A percentile compares a stretch with the other conserved stretches of the same genome.
phyloP scores from a whole-genome alignment of 2,888 invertebrate species.

The Dryomyza anilis region DNA sequence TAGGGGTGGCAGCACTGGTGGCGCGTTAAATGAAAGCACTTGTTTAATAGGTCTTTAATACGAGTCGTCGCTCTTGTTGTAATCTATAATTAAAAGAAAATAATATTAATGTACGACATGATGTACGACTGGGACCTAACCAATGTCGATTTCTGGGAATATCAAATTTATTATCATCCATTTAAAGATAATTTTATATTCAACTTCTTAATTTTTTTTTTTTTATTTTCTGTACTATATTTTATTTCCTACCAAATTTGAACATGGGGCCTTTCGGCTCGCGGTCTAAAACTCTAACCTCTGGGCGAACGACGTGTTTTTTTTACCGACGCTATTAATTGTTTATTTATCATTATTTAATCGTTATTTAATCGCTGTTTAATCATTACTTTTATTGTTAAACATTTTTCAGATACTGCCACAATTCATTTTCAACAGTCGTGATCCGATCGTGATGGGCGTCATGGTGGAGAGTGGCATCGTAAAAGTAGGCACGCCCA shows the following conservation, averaged over 20 bases:
- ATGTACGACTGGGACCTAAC: too few relatives aligned
- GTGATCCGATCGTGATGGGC: conserved; percentile 97
- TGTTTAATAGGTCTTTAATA: neutral
- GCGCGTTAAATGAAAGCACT: neutral
- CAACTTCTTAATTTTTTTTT: too few relatives aligned
- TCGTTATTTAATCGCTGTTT: neutral
- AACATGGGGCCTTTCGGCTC: too few relatives aligned
- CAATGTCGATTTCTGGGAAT: too few relatives aligned
- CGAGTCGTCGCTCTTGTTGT: neutral
- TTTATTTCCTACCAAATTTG: too few relatives aligned
- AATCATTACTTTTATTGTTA: conserved; percentile 1
- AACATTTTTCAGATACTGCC: conserved; percentile 67
- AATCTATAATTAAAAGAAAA: neutral
- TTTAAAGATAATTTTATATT: too few relatives aligned
- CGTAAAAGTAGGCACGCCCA: conserved; percentile 93
- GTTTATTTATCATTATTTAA: neutral
- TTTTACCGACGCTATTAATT: too few relatives aligned
- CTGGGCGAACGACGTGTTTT: too few relatives aligned
- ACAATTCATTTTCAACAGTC: conserved; percentile 95
- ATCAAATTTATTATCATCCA: too few relatives aligned
- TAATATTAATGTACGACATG: too few relatives aligned
- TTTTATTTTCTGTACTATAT: too few relatives aligned
- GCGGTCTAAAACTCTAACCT: too few relatives aligned
- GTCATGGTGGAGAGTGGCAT: conserved; percentile 95
- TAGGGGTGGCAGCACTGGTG: neutral